These are phyloP conservation scores for Chroicocephalus ridibundus DNA, from an alignment of 2,113 vertebrate genomes.

Conservation along the genomic window DNA sequence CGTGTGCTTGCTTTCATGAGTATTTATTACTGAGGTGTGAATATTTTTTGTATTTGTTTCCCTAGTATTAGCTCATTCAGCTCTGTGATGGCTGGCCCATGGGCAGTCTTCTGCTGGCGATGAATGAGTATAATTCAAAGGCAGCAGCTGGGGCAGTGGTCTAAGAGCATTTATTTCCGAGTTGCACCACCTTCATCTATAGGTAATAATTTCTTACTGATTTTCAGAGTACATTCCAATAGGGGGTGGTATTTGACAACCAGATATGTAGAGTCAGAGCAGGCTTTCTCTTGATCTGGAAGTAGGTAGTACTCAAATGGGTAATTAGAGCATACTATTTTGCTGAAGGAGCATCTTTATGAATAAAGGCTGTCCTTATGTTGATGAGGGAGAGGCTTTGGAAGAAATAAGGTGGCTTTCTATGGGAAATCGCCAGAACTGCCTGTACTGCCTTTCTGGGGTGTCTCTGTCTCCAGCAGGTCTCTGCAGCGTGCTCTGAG, in stretches of 20 bases:
- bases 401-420: background rate
- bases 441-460: background rate
- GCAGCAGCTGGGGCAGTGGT: background rate
- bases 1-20: background rate
- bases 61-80: background rate
- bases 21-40: background rate
- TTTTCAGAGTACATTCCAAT: background rate
- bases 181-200: background rate
- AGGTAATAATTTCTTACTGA: background rate
- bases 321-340: background rate
- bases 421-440: background rate
- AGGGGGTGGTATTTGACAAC: background rate
- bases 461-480: background rate
- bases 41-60: background rate
- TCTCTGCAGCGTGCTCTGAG: background rate
- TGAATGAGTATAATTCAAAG: background rate
- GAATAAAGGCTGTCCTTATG: background rate
- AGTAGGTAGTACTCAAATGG: background rate
- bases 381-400: background rate
- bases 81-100: fast-evolving
- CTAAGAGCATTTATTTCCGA: background rate
- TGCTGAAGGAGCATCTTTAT: background rate
- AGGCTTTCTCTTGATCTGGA: background rate
- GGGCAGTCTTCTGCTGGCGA: background rate
- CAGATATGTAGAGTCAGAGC: background rate